Conservation (phyloP, 2,888 invertebrate genomes). For the Ypsolopha sequella region DNA sequence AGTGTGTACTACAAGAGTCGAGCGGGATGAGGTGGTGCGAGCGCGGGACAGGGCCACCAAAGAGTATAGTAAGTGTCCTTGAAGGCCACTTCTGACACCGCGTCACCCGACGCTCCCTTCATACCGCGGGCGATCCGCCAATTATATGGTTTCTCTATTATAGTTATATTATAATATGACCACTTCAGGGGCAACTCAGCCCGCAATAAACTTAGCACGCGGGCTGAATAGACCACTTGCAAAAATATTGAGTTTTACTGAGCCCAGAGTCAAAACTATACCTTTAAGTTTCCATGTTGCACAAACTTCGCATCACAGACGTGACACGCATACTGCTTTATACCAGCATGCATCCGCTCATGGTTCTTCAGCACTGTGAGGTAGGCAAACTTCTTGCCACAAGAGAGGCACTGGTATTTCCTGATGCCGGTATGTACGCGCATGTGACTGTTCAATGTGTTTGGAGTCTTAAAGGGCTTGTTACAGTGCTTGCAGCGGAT, state of each 20-base stretch:
- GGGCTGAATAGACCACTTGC: no score
- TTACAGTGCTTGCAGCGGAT: conserved; percentile 58
- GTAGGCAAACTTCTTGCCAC: conserved; percentile 75
- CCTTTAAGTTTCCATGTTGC: conserved; percentile 58
- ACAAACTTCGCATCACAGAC: conserved; percentile 73
- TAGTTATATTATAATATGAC: no score
- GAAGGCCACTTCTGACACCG: no score
- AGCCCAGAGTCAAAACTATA: no score
- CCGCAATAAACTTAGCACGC: no score
- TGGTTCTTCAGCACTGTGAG: conserved; percentile 78
- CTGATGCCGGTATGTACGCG: conserved; percentile 71
- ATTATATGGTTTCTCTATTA: no score
- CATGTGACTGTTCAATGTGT: conserved; percentile 71
- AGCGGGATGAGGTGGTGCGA: no score
- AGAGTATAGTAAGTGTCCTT: no score
- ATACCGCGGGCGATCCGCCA: neutral
- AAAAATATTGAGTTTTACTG: no score
- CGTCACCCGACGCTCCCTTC: neutral
- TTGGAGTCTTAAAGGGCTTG: conserved; percentile 64
- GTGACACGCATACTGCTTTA: conserved; percentile 78
- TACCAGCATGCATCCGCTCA: conserved; percentile 76
- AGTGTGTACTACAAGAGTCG: no score
- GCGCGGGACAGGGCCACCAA: no score
- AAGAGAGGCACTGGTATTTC: conserved; percentile 72
- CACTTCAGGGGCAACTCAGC: no score